These are phyloP conservation scores for Saturnia japonica DNA, from an alignment of 2,888 invertebrate genomes.

Conservation along the genomic window DNA sequence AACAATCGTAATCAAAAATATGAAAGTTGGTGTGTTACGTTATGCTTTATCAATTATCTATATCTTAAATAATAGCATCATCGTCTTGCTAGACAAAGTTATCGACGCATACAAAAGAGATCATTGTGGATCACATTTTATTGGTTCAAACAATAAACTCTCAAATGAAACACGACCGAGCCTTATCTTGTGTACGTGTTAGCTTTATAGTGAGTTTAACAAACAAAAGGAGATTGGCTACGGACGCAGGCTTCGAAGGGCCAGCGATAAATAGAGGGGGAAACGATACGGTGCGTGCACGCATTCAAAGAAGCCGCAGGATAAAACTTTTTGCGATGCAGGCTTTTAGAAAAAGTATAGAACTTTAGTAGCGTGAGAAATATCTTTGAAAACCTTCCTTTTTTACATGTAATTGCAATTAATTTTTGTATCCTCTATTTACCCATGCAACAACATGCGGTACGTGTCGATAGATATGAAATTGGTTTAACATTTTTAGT, in stretches of 20 bases:
- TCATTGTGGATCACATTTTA: slow-evolving; percentile 7
- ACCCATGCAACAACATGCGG: not conserved
- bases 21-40: not conserved
- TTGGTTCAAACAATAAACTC: not conserved
- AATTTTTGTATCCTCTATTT: too few species aligned
- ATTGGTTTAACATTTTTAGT: not conserved
- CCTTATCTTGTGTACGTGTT: slow-evolving; percentile 60
- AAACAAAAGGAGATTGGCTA: slow-evolving; percentile 72
- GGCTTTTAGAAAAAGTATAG: slow-evolving; percentile 46
- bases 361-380: slow-evolving; percentile 18
- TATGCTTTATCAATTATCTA: not conserved
- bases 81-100: not conserved
- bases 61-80: not conserved
- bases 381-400: not conserved
- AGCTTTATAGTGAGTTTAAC: slow-evolving; percentile 69
- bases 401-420: not conserved
- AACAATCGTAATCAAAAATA: not conserved
- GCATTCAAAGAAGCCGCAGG: slow-evolving; percentile 74
- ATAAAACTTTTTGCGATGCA: slow-evolving; percentile 58
- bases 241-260: slow-evolving; percentile 42
- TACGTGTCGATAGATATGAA: not conserved
- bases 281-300: slow-evolving; percentile 62
- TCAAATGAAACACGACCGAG: slow-evolving; percentile 29
- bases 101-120: not conserved
- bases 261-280: slow-evolving; percentile 32